These are phyloP conservation scores for Rutpela maculata DNA, from an alignment of 2,888 invertebrate genomes.

Conservation along the genomic window DNA sequence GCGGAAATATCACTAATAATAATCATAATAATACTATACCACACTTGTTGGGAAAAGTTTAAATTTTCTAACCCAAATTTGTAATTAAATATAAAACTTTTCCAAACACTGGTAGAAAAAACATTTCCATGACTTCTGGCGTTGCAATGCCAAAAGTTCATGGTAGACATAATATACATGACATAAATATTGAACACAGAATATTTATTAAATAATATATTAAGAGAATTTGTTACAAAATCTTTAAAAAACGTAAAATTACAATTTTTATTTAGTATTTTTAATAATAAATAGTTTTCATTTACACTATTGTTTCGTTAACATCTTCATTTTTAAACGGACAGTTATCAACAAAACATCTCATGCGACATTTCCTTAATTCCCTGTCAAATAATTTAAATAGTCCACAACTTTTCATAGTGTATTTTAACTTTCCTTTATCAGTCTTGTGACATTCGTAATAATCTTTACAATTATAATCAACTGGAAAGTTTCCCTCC, in stretches of 20 bases:
- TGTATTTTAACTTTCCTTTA: slow-evolving; percentile 68
- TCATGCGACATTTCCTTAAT: slow-evolving; percentile 61
- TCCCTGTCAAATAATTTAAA: slow-evolving; percentile 74
- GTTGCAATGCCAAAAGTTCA: too few relatives aligned
- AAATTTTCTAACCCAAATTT: too few relatives aligned
- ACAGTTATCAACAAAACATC: slow-evolving; percentile 64
- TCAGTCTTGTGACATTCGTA: slow-evolving; percentile 72
- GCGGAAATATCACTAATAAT: too few relatives aligned
- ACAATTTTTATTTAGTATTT: not conserved
- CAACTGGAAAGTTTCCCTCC: slow-evolving; percentile 72
- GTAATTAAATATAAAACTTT: too few relatives aligned
- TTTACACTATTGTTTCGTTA: not conserved
- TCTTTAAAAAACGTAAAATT: not conserved
- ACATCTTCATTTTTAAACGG: slow-evolving; percentile 52
- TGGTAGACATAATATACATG: too few relatives aligned
- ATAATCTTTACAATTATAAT: slow-evolving; percentile 73
- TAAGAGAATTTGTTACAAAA: not conserved
- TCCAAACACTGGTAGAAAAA: too few relatives aligned
- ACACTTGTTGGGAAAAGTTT: too few relatives aligned
- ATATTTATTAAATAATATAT: not conserved
- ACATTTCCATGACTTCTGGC: too few relatives aligned
- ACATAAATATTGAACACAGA: not conserved
- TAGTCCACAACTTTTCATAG: slow-evolving; percentile 72
- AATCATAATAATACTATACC: too few relatives aligned
- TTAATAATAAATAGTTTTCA: not conserved